Percentiles rank a stretch among this genome's conserved stretches.
Evolutionary conservation across 2,113 vertebrate genomes (phyloP).

Genomic region (Leptodactylus fuscus): DNA sequence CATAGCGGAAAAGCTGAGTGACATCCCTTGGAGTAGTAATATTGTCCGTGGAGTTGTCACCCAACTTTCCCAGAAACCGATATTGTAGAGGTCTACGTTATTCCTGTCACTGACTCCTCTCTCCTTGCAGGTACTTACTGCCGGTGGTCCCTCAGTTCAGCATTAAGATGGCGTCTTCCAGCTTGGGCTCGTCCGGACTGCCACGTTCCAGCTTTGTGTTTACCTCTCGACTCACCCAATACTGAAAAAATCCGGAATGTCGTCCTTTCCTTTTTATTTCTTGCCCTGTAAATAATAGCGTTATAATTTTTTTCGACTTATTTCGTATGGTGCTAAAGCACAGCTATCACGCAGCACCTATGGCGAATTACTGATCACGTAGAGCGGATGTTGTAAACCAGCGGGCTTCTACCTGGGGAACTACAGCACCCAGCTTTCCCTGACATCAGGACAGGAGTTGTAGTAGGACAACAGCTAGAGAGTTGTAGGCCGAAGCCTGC

Average conservation of each 20-base stretch:
- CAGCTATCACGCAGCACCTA: conserved; percentile 63
- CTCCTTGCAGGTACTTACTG: conserved; percentile 88
- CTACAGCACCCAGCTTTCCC: background rate
- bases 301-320: conserved; percentile 61
- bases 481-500: background rate
- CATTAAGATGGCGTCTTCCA: conserved; percentile 87
- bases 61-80: background rate
- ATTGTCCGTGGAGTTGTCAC: background rate
- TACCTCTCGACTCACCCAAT: conserved; percentile 85
- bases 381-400: conserved; percentile 71
- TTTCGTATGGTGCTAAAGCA: conserved; percentile 71
- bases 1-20: background rate
- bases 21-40: background rate
- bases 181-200: conserved; percentile 80
- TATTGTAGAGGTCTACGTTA: background rate
- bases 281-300: conserved; percentile 68
- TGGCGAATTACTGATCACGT: conserved; percentile 55
- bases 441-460: conserved; percentile 2
- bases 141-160: conserved; percentile 93
- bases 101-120: background rate
- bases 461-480: background rate
- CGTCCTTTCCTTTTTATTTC: conserved; percentile 41
- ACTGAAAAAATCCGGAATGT: conserved; percentile 72
- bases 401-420: background rate
- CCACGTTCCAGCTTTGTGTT: conserved; percentile 86